A percentile compares a stretch with the other conserved stretches of the same genome.
Evolutionary conservation across 2,113 vertebrate genomes (phyloP).

Genomic region (Halichoeres trimaculatus): DNA sequence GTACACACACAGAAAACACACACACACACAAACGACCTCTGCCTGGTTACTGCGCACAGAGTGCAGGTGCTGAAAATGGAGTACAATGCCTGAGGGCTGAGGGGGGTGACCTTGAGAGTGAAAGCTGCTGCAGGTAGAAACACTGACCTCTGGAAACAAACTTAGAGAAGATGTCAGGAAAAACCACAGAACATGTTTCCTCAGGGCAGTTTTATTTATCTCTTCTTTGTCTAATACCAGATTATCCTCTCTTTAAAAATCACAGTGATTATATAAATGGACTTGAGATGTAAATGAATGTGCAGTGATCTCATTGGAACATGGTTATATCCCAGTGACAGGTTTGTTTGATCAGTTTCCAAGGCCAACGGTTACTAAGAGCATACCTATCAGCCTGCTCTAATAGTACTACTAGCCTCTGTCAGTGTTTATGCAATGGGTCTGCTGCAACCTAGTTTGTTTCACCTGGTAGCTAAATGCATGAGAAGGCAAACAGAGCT

Average conservation of each 20-base stretch:
- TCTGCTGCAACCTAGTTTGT: neutral
- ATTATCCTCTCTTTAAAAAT: conserved; percentile 21
- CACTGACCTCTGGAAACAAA: conserved; percentile 1
- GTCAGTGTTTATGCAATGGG: conserved; percentile 2
- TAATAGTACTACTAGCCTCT: neutral
- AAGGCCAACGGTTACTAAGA: neutral
- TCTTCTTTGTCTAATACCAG: neutral
- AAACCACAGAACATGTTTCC: no score
- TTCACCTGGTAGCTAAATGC: conserved; percentile 3
- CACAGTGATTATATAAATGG: neutral
- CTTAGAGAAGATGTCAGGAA: neutral
- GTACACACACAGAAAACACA: neutral
- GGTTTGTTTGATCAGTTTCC: neutral
- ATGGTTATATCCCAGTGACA: no score
- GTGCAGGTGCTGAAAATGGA: neutral
- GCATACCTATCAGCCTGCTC: neutral
- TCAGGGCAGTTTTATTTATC: neutral
- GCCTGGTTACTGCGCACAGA: neutral
- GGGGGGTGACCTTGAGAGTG: conserved; percentile 33
- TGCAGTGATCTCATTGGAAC: neutral
- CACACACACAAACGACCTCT: neutral
- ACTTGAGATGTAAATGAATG: neutral
- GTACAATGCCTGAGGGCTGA: neutral
- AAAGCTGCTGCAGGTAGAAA: conserved; percentile 16
- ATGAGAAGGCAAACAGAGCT: conserved; percentile 40